Percentiles rank a stretch among this genome's conserved stretches.
Evolutionary conservation across 53 echinoderm and acorn worm genomes (phyloP).

Genomic region (Holothuria leucospilota): DNA sequence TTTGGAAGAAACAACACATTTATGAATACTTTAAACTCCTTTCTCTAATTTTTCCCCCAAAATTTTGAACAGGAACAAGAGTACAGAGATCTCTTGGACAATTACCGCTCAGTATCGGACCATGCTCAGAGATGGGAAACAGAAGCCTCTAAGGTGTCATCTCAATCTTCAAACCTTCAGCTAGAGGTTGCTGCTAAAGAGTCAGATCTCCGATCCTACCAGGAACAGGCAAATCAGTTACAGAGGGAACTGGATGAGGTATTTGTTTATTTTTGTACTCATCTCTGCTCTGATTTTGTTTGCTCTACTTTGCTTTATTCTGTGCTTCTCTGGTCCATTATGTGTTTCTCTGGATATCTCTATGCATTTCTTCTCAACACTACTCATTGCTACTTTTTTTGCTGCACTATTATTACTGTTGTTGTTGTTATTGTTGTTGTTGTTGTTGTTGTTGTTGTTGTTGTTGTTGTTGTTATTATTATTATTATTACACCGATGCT

Average conservation of each 20-base stretch:
- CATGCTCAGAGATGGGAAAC: slow-evolving; percentile 97
- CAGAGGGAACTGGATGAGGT: slow-evolving; percentile 91
- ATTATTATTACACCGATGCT: no score
- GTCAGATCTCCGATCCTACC: slow-evolving; percentile 54
- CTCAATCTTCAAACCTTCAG: slow-evolving; percentile 73
- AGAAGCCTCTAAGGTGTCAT: slow-evolving; percentile 81
- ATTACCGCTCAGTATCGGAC: slow-evolving; percentile 80
- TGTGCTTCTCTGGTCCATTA: no score
- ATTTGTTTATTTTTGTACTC: neutral
- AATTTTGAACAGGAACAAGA: slow-evolving; percentile 74
- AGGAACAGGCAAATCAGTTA: slow-evolving; percentile 18
- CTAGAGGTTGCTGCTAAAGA: slow-evolving; percentile 86
- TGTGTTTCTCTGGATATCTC: no score
- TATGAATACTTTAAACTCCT: neutral
- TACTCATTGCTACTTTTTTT: no score
- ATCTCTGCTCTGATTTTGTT: no score
- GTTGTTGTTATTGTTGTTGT: no score
- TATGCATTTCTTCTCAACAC: no score
- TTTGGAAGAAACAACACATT: neutral
- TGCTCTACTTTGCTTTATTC: no score
- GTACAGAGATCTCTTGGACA: slow-evolving; percentile 82
- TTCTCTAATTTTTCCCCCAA: neutral
- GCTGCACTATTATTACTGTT: no score
- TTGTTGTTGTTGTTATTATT: no score
- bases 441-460: no score